Evolutionary conservation across 2,113 vertebrate species (phyloP), one percentile per base, ranked within the genome.

Genomic region (Clarias magur): DNA sequence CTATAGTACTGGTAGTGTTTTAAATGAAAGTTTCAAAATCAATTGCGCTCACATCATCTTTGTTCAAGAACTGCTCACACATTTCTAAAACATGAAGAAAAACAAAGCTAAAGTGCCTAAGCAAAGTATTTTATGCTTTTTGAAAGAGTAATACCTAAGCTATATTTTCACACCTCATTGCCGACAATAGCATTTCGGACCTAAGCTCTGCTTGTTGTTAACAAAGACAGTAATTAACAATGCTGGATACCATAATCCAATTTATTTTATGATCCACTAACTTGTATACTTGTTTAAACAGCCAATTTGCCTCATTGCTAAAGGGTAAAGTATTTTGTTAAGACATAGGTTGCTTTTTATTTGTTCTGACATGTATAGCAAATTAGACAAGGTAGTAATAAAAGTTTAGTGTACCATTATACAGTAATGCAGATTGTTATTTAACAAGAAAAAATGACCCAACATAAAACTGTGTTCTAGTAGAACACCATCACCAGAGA

Each of bases 181-280:
- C 82, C 85, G 87, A 87, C 91, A 93, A 92, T 83, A 90, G 90
- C 92, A 93, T 93, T 94, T 92, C 91, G 91, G 89, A 91, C 91
- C 89, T 93, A 90, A 95, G 92, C 93, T 94, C 90, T 80, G 91
- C 93, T 93, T 91, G 93, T 92, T 94, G 93, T 94, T 95, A 93
- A 89, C 92, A 92, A 88, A 92, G 91, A 79, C 86, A 84, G 88
- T 92, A 93, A 94, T 94, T 94, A 95, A 94, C 94, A 93, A 88
- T 91, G 91, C 92, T 92, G 93, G 94, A 92, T 92, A 91, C 92
- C 92, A 90, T 94, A 92, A 94, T 95, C 93, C 93, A 95, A 95
- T 96, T 94, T 95, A 92, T 91, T 95, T 95, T 93, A 95, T 93
- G 91, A 94, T 92, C 93, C 93, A 93, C 92, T 94, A 93, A 94